These are phyloP conservation scores for Drosophila phalerata DNA, from an alignment of 2,888 invertebrate species.

Conservation along the genomic window DNA sequence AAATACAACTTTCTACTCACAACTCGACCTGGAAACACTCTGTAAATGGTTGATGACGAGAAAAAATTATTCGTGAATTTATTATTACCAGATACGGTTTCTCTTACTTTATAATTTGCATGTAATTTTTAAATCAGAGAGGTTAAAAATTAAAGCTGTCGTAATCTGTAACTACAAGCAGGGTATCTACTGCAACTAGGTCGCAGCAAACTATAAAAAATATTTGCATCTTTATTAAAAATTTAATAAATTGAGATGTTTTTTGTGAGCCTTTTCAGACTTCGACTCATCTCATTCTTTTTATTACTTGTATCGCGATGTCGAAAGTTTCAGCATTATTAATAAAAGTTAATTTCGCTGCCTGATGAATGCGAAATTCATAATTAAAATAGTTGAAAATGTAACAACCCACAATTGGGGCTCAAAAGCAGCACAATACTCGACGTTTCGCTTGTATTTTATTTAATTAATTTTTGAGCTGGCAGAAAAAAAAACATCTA, in stretches of 20 bases:
- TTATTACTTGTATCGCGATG: slow-evolving; percentile 41
- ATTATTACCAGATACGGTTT: background rate
- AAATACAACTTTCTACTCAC: background rate
- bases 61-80: background rate
- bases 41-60: background rate
- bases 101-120: background rate
- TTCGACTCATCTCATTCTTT: slow-evolving; percentile 40
- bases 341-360: slow-evolving; percentile 72
- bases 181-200: slow-evolving; percentile 33
- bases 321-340: slow-evolving; percentile 60
- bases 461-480: slow-evolving; percentile 66
- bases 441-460: slow-evolving; percentile 24
- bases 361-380: slow-evolving; percentile 64
- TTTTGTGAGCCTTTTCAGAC: slow-evolving; percentile 12
- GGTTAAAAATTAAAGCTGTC: background rate
- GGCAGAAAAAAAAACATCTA: slow-evolving; percentile 17
- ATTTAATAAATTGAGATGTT: slow-evolving; percentile 61
- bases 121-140: background rate
- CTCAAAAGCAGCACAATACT: slow-evolving; percentile 14
- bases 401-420: slow-evolving; percentile 24
- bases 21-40: slow-evolving; percentile 16
- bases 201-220: slow-evolving; percentile 19
- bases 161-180: background rate
- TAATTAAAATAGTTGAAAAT: slow-evolving; percentile 77
- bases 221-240: slow-evolving; percentile 79